Evolutionary conservation across 92 coral and sea anemone species (phyloP).

Genomic region (Virgularia gustaviana): DNA sequence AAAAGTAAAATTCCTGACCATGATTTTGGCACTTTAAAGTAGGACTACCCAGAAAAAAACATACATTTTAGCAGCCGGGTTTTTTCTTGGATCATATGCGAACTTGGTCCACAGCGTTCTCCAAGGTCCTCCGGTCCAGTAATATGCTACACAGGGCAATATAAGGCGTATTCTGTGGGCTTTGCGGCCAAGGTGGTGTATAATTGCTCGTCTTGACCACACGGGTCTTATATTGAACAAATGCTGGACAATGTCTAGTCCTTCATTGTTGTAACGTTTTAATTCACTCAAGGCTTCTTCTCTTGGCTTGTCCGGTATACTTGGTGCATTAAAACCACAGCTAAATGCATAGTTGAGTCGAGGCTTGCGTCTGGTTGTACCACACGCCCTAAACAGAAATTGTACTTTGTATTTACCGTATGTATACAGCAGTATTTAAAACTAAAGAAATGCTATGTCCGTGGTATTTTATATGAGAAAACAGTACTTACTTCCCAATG

Average conservation of each 20-base stretch:
- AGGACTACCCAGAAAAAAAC: neutral
- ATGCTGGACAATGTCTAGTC: constrained; percentile 56
- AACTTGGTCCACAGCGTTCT: constrained; percentile 82
- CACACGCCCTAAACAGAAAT: too few relatives aligned
- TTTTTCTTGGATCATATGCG: constrained; percentile 89
- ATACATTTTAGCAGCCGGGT: constrained; percentile 87
- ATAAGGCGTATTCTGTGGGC: constrained; percentile 56
- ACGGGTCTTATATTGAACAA: constrained; percentile 78
- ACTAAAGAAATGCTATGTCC: too few relatives aligned
- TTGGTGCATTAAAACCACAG: constrained; percentile 49
- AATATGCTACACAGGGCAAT: constrained; percentile 62
- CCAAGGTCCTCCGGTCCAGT: constrained; percentile 95
- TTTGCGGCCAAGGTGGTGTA: constrained; percentile 56
- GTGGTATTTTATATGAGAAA: too few relatives aligned
- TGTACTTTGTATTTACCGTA: too few relatives aligned
- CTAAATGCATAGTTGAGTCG: constrained; percentile 63
- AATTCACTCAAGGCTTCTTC: constrained; percentile 58
- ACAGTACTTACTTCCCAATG: too few relatives aligned
- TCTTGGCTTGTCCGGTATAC: constrained; percentile 62
- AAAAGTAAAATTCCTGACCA: too few relatives aligned
- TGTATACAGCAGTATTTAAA: too few relatives aligned
- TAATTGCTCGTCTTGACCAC: constrained; percentile 82
- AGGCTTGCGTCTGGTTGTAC: constrained; percentile 52
- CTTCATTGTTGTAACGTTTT: constrained; percentile 50
- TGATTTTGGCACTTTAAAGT: neutral